Percentiles rank a stretch among this genome's conserved stretches.
phyloP scores from a whole-genome alignment of 1,140 invertebrate genomes.

The Dendrolimus kikuchii region DNA sequence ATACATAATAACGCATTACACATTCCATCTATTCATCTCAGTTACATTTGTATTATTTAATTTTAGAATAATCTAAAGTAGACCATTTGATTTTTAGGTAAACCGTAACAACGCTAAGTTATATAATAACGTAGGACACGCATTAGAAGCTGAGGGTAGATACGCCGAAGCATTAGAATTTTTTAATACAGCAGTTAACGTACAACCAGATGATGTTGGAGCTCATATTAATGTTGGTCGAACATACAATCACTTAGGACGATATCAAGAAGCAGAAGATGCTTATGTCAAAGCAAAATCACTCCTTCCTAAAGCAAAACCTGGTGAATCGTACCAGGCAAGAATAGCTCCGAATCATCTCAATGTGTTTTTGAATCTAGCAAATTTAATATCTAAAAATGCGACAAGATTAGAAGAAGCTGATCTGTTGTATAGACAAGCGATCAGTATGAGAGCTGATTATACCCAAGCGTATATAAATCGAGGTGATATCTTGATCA shows the following conservation, averaged over 20 bases:
- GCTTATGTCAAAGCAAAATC: slow-evolving; percentile 93
- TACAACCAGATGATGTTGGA: slow-evolving; percentile 96
- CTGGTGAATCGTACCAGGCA: slow-evolving; percentile 95
- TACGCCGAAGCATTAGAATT: slow-evolving; percentile 91
- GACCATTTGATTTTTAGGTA: slow-evolving; percentile 67
- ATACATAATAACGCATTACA: no score
- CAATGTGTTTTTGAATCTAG: slow-evolving; percentile 96
- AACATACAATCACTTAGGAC: slow-evolving; percentile 93
- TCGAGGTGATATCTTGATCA: slow-evolving; percentile 95
- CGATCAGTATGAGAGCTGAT: slow-evolving; percentile 97
- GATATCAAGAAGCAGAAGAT: slow-evolving; percentile 90
- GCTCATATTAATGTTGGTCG: slow-evolving; percentile 97
- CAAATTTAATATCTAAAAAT: slow-evolving; percentile 95
- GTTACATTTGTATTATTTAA: no score
- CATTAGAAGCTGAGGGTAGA: slow-evolving; percentile 88
- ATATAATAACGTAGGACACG: slow-evolving; percentile 97
- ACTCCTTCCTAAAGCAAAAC: slow-evolving; percentile 90
- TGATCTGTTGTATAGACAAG: slow-evolving; percentile 92
- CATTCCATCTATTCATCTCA: no score
- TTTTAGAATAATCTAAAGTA: no score
- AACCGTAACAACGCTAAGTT: slow-evolving; percentile 95
- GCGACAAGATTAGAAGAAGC: slow-evolving; percentile 93
- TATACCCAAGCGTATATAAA: slow-evolving; percentile 98
- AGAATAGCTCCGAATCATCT: slow-evolving; percentile 96
- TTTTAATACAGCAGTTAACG: slow-evolving; percentile 93